Percentiles rank a stretch among this genome's conserved stretches.
These are phyloP conservation scores for Campylomormyrus numenius DNA, from an alignment of 2,113 vertebrate species.

Conservation along the genomic window DNA sequence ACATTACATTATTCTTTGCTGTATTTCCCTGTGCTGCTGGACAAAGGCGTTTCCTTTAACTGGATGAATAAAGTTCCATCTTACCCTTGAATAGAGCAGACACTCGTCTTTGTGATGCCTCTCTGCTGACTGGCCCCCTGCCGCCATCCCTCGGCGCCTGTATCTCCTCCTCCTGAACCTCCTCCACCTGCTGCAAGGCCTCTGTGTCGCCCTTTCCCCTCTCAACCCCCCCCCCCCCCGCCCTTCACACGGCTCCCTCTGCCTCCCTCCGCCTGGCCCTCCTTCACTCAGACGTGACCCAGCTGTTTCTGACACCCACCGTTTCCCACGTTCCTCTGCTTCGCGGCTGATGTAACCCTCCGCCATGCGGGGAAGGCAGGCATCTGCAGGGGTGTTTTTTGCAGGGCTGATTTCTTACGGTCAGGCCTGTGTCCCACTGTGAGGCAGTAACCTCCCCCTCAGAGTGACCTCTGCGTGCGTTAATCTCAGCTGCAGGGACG, in stretches of 20 bases:
- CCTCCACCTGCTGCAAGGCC: conserved; percentile 26
- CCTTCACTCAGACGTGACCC: background rate
- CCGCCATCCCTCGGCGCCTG: background rate
- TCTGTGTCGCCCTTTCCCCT: conserved; percentile 37
- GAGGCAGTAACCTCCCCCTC: background rate
- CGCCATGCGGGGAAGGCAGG: background rate
- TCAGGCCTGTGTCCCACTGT: background rate
- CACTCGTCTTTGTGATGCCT: background rate
- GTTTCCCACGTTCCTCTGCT: conserved; percentile 15
- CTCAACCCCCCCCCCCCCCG: background rate
- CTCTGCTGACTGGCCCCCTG: background rate
- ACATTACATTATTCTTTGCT: background rate
- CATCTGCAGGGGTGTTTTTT: background rate
- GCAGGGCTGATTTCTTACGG: background rate
- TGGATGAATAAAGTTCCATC: background rate
- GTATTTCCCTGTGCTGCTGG: background rate
- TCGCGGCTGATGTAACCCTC: conserved; percentile 16
- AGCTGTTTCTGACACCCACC: conserved; percentile 11
- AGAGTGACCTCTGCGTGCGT: background rate
- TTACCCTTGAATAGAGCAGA: background rate
- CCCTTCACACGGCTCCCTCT: conserved; percentile 37
- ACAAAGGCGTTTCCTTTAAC: background rate
- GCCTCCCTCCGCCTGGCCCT: conserved; percentile 22
- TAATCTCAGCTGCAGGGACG: background rate
- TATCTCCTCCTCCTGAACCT: background rate